Evolutionary conservation across 2,888 invertebrate genomes (phyloP), one percentile per base, ranked within the genome.

Genomic region (Pedicia rivosa): DNA sequence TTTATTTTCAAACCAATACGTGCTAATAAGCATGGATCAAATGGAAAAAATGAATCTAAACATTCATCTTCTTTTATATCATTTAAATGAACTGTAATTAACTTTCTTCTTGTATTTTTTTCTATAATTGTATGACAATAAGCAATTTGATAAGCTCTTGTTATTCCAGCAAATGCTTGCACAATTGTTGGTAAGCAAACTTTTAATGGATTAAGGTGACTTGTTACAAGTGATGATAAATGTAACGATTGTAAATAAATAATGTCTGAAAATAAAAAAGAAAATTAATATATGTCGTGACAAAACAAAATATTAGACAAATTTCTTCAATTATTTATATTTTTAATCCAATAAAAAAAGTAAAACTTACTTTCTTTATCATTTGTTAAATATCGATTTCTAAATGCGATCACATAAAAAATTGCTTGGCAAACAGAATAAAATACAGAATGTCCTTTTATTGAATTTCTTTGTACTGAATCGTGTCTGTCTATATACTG

Each of bases 121-220:
- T 94, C 90, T 26, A 94, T 75, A 32, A 92, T 73, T 0, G 87
- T 73, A 55, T 88, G 84, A 59, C 94, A 94, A 61, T 92, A 94
- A 0, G 82, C 88, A 36, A 95, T 66, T 53, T 94, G 92, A 56
- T 90, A 83, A 8, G 77, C 70, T 35, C 83, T 70, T 1, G 86
- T 80, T 2, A 87, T 73, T 0, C 79, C 74, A 1, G 87, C 78
- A 59, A 91, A 90, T 14, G 78, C 78, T 42, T 78, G 74, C 0
- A 78, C 77, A 12, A 90, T 77, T 2, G 77, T 73, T 0, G 76
- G 70, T 26, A 78, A 70, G 53, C 92, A 91, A 2, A 79, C 74
- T 37, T 78, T 70, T 14, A 97, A 65, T 0, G 97, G 97, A 63
- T 95, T 95, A 41, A 97, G 65, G 22, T 74, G 67, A 48, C 83